Percentiles rank a stretch among this genome's conserved stretches.
These are phyloP conservation scores for Acanthochromis polyacanthus DNA, from an alignment of 2,113 vertebrate species.

Conservation along the genomic window DNA sequence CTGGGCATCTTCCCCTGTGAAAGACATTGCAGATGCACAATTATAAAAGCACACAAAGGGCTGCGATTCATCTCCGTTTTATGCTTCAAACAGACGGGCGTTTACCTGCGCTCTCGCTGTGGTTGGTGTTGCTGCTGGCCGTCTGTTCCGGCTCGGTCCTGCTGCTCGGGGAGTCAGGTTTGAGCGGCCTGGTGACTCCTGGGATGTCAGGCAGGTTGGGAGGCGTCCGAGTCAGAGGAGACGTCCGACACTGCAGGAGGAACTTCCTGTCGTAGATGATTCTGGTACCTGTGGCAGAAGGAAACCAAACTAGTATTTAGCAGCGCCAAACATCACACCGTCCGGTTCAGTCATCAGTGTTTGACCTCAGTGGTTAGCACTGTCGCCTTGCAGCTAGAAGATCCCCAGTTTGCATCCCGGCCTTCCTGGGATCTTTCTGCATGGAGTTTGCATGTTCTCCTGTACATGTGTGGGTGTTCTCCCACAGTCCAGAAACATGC, in stretches of 20 bases:
- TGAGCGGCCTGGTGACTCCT: conserved; percentile 88
- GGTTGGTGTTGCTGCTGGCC: conserved; percentile 36
- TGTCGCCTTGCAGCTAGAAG: too few relatives aligned
- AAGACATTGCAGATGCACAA: neutral
- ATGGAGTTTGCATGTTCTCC: too few relatives aligned
- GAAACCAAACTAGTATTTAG: too few relatives aligned
- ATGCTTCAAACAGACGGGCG: neutral
- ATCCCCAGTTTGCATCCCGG: too few relatives aligned
- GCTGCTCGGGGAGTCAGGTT: conserved; percentile 70
- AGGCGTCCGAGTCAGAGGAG: conserved; percentile 90
- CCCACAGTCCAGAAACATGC: too few relatives aligned
- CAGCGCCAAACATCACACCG: too few relatives aligned
- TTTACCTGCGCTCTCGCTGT: conserved; percentile 80
- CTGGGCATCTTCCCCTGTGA: conserved; percentile 80
- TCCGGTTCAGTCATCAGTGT: too few relatives aligned
- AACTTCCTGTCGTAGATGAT: conserved; percentile 97
- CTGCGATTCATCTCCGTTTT: neutral
- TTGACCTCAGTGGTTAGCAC: too few relatives aligned
- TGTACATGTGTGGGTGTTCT: too few relatives aligned
- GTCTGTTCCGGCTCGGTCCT: conserved; percentile 69
- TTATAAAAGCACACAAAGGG: neutral
- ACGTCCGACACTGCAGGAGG: conserved; percentile 93
- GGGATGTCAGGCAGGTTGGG: conserved; percentile 93
- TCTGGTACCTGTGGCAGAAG: conserved; percentile 78
- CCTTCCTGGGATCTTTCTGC: too few relatives aligned